Conservation (phyloP, 2,797 vertebrate species). For the Chelmon rostratus region DNA sequence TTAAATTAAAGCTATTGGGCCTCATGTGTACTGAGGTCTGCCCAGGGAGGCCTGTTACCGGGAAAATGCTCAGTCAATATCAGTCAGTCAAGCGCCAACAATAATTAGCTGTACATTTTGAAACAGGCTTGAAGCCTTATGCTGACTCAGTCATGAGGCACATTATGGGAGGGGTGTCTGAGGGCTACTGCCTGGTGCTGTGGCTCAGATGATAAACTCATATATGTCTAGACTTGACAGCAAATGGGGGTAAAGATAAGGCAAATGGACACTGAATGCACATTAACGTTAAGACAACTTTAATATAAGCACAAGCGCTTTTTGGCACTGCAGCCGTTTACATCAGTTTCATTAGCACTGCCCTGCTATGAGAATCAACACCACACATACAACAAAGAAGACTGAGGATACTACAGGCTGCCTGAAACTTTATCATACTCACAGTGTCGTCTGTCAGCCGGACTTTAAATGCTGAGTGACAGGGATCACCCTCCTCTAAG, state of each 20-base stretch:
- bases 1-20: neutral
- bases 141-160: conserved; percentile 58
- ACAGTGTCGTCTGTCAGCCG: neutral
- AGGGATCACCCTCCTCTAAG: neutral
- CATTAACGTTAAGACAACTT: conserved; percentile 9
- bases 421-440: neutral
- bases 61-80: conserved; percentile 29
- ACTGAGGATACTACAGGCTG: neutral
- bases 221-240: conserved; percentile 16
- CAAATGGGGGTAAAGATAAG: conserved; percentile 23
- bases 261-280: conserved; percentile 13
- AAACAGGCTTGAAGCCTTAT: conserved; percentile 36
- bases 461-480: conserved; percentile 3
- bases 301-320: conserved; percentile 13
- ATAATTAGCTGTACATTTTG: conserved; percentile 52
- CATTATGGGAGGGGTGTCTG: conserved; percentile 28
- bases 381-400: conserved; percentile 3
- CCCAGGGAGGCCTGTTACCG: conserved; percentile 15
- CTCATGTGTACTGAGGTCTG: conserved; percentile 5
- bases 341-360: conserved; percentile 7
- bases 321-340: conserved; percentile 8
- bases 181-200: conserved; percentile 10
- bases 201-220: conserved; percentile 43
- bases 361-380: conserved; percentile 8
- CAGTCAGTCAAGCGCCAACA: conserved; percentile 25